Percentiles rank a stretch among this genome's conserved stretches.
Conservation (phyloP, 2,797 vertebrate species). For the Crax fasciolata region DNA sequence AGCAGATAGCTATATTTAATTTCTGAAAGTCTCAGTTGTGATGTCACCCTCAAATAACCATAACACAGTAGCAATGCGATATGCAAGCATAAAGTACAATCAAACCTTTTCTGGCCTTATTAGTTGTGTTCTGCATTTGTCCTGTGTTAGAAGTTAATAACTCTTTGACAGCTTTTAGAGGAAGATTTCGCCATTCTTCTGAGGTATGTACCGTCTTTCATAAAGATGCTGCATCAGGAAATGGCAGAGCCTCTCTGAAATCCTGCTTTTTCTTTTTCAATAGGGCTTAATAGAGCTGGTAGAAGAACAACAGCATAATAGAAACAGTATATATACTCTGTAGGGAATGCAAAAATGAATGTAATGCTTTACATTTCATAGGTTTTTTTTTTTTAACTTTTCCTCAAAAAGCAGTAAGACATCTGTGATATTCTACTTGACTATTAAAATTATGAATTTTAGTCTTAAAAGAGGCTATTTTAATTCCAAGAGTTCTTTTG, state of each 20-base stretch:
- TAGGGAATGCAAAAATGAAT: neutral
- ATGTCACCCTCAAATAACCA: neutral
- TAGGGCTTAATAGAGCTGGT: neutral
- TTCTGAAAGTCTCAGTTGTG: neutral
- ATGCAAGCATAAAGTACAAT: neutral
- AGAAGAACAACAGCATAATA: neutral
- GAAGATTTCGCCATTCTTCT: neutral
- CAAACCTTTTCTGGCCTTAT: rapidly evolving
- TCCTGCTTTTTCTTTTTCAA: neutral
- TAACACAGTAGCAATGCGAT: neutral
- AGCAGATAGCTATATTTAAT: neutral
- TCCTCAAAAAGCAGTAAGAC: neutral
- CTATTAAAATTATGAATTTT: neutral
- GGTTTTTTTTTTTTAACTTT: neutral
- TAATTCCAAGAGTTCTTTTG: neutral
- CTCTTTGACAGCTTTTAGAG: neutral
- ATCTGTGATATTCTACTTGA: neutral
- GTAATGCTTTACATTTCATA: neutral
- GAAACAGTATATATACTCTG: neutral
- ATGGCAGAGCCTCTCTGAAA: neutral
- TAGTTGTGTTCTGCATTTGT: neutral
- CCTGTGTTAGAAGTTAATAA: neutral
- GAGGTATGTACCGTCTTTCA: neutral
- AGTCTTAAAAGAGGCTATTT: neutral
- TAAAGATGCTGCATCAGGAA: neutral